Conservation (phyloP, 2,797 vertebrate genomes). For the Xerus rutilus region DNA sequence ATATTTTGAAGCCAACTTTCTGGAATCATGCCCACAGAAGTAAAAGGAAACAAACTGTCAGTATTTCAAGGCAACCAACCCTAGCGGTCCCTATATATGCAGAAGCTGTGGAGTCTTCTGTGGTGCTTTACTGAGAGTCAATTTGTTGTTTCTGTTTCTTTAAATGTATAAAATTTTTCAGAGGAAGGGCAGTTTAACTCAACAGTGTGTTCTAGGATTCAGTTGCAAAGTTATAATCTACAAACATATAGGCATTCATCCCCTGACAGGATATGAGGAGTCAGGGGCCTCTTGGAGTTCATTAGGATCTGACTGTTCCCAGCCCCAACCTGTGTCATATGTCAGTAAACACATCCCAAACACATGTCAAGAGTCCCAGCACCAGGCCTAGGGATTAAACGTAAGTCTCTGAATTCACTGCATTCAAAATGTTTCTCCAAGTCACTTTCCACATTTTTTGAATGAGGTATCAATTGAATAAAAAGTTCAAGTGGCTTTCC, state of each 20-base stretch:
- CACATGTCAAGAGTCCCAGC: not conserved
- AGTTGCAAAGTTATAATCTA: not conserved
- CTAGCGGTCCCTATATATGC: not conserved
- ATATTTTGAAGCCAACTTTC: not conserved
- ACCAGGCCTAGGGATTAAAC: not conserved
- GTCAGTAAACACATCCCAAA: not conserved
- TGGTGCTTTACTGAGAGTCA: not conserved
- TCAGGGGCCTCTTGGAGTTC: not conserved
- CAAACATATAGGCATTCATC: not conserved
- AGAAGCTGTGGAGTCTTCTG: not conserved
- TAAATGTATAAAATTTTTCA: not conserved
- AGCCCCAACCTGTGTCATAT: not conserved
- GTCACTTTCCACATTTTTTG: not conserved
- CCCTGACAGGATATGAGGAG: not conserved
- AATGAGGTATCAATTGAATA: conserved; percentile 16
- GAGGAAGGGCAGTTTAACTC: not conserved
- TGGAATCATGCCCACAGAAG: not conserved
- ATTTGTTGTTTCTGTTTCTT: not conserved
- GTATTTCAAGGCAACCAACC: not conserved
- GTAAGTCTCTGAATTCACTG: not conserved
- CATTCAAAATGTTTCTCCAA: conserved; percentile 5
- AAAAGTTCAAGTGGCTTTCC: conserved; percentile 12
- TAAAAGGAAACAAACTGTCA: not conserved
- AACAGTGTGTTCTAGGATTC: not conserved
- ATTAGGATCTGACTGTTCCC: not conserved